Conservation (phyloP, 2,113 vertebrate genomes). For the Callipepla squamata region DNA sequence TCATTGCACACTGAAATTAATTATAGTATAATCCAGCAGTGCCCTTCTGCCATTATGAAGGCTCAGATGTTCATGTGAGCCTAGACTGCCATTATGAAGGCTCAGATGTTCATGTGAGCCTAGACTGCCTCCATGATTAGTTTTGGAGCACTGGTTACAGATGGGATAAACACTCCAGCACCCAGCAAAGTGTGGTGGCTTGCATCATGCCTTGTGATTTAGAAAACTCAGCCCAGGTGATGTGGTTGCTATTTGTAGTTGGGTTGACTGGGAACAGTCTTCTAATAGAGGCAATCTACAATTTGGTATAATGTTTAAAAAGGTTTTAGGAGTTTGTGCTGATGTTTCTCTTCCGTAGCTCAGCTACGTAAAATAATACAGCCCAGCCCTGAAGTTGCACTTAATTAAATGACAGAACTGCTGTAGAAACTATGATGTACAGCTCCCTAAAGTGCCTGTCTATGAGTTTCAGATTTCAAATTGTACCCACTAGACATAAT, state of each 20-base stretch:
- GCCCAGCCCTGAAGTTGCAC: not conserved
- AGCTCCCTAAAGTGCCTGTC: not conserved
- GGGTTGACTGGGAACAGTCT: not conserved
- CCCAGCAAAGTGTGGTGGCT: not conserved
- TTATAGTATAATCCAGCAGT: not conserved
- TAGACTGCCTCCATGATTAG: accelerated
- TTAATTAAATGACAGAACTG: not conserved
- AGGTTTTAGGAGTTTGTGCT: not conserved
- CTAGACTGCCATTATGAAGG: not conserved
- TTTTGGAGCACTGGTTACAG: not conserved
- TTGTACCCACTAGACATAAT: not conserved
- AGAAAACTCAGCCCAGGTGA: not conserved
- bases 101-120: not conserved
- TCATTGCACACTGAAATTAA: not conserved
- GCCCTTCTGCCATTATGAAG: not conserved
- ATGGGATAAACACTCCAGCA: not conserved
- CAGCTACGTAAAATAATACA: not conserved
- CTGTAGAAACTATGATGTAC: not conserved
- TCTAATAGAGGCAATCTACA: not conserved
- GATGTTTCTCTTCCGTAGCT: not conserved
- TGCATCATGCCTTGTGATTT: not conserved
- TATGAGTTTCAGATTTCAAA: not conserved
- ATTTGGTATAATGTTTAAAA: not conserved
- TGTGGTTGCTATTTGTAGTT: not conserved
- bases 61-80: not conserved